Conservation (phyloP, 2,797 vertebrate species). For the Mycteria americana region DNA sequence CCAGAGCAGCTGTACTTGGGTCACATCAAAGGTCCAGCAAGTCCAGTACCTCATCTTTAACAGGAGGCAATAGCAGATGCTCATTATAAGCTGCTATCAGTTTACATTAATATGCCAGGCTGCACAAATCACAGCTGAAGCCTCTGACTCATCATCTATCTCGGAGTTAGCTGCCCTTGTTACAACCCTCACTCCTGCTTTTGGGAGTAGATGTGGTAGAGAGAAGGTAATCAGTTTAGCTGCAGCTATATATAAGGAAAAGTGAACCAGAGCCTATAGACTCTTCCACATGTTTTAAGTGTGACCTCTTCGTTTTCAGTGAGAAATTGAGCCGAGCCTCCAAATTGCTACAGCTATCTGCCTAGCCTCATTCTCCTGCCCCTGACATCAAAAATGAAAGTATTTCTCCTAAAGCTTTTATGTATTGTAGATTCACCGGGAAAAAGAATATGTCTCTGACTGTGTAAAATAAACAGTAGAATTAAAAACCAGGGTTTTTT, state of each 20-base stretch:
- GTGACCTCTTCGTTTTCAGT: neutral
- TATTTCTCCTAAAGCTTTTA: neutral
- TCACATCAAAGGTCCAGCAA: conserved; percentile 34
- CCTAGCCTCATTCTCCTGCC: neutral
- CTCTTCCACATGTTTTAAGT: neutral
- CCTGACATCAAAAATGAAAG: neutral
- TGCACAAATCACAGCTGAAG: conserved; percentile 63
- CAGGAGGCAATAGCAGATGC: conserved; percentile 53
- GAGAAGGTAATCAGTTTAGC: neutral
- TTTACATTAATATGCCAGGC: conserved; percentile 58
- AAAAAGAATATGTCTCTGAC: neutral
- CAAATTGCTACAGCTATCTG: neutral
- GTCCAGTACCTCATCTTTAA: neutral
- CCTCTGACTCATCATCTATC: conserved; percentile 47
- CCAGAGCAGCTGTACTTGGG: conserved; percentile 14
- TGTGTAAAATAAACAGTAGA: neutral
- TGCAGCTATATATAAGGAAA: neutral
- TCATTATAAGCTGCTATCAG: conserved; percentile 55
- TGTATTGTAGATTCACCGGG: neutral
- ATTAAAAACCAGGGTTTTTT: accelerated
- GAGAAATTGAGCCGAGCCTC: neutral
- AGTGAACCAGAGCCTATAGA: neutral
- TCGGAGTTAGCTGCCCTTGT: neutral
- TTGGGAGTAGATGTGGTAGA: neutral
- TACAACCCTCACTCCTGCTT: conserved; percentile 1